Base-by-base conservation (phyloP, 1,140 invertebrate genomes). In the Panagrolaimus sp. region DNA sequence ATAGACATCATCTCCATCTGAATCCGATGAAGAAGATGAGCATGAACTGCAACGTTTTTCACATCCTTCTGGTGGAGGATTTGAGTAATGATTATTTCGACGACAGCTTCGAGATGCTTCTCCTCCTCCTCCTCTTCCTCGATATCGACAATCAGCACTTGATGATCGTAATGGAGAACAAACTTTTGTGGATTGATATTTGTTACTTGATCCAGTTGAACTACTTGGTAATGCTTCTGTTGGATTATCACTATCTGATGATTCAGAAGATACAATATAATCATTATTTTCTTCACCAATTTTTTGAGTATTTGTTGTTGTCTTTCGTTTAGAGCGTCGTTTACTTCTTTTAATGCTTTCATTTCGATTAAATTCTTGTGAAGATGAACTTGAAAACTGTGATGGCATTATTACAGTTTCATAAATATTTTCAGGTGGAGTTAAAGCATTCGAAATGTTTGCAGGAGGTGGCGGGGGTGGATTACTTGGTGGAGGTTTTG, bases 351-450 rank as follows among this genome's bases (percentile, higher is more conserved):
- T 21, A 21, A 26, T n/a, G 17, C 12, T 26, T 1, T 58, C 52
- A 21, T 21, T 58, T 21, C 52, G 52, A 58, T 58, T 58, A 21
- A 58, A 21, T 21, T 58, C 52, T 28, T 58, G 52, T 58, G 52
- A 58, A 1, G 52, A 58, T 58, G 52, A 58, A 17, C 28, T 58
- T 21, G 73, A 52, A 2, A 47, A 26, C 7, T 58, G 43, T 5
- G 38, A 26, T 43, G 58, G 24, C 26, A 65, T 43, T 38, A 64
- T 63, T 38, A 80, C 74, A n/a, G 78, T 80, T 63, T 80, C 78
- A 63, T 80, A 80, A 15, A 81, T 73, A 64, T 80, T 80, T 62
- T 80, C 79, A 10, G 79, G 68, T 46, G 73, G 69, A 24, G 73
- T 71, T 52, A 14, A 21, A 15, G 65, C 28, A 28, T 26, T 26